Conservation (phyloP, 2,888 invertebrate genomes). For the Nemotelus nigrinus region DNA sequence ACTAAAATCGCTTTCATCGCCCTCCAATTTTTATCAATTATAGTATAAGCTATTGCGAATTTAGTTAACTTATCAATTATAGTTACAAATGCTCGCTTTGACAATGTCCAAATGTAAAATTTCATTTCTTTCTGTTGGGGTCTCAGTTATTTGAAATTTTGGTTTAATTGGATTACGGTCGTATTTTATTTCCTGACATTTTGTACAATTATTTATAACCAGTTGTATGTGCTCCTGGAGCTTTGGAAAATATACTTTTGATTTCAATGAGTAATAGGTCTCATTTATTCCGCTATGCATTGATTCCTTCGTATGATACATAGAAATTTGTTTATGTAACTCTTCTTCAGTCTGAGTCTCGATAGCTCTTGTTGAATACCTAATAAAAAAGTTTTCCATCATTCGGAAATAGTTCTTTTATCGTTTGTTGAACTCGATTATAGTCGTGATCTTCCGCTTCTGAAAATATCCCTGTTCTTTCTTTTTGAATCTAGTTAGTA, state of each 20-base stretch:
- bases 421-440: slow-evolving; percentile 48
- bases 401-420: slow-evolving; percentile 48
- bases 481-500: slow-evolving; percentile 43
- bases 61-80: neutral
- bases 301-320: slow-evolving; percentile 50
- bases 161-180: slow-evolving; percentile 49
- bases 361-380: slow-evolving; percentile 36
- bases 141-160: slow-evolving; percentile 47
- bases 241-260: slow-evolving; percentile 48
- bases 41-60: slow-evolving; percentile 46
- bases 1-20: slow-evolving; percentile 2
- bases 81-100: neutral
- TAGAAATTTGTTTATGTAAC: slow-evolving; percentile 47
- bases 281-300: slow-evolving; percentile 50
- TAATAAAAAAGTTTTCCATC: slow-evolving; percentile 39
- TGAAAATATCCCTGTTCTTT: slow-evolving; percentile 48
- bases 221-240: slow-evolving; percentile 49
- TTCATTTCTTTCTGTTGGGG: slow-evolving; percentile 46
- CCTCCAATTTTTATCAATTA: slow-evolving; percentile 46
- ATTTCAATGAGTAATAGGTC: slow-evolving; percentile 47
- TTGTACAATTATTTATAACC: slow-evolving; percentile 49
- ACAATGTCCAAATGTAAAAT: slow-evolving; percentile 48
- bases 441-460: slow-evolving; percentile 47
- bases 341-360: slow-evolving; percentile 47
- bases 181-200: slow-evolving; percentile 46